Evolutionary conservation across 2,797 vertebrate species (phyloP), one percentile per base, ranked within the genome.

Genomic region (Chaetodon trifasciatus): DNA sequence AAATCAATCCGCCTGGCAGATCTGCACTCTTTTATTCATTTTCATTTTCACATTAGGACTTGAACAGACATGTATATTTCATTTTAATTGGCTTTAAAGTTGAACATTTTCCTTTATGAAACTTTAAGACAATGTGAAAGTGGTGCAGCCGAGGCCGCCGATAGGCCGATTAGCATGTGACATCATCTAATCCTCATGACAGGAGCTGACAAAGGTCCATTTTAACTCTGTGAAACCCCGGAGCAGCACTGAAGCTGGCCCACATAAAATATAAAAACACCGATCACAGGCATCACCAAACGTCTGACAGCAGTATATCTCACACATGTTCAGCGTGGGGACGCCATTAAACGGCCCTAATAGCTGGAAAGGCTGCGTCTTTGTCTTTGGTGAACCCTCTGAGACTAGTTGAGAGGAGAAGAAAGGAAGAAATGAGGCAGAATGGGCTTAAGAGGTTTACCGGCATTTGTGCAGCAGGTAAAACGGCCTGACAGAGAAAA

Each of bases 361-460:
- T 91, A 82, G 88, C 82, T 10, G 57, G 69, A 82, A 74, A 89
- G 83, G 60, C 84, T 82, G 47, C 1, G 23, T 74, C 82, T 91
- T 87, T 89, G 88, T 88, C 83, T 87, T 68, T 5, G 57, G 66
- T 39, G 69, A 78, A 52, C 86, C 92, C 86, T 83, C 66, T 13
- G 85, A 82, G 90, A 77, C 76, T 24, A 28, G 69, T 46, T 44
- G 60, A 62, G 86, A 65, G 75, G 66, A 55, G 56, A 42, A 50
- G 68, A 46, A 70, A 53, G 77, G 70, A 67, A 88, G 79, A 82
- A 83, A 82, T 74, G 78, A 79, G 81, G 89, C 66, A 80, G 83
- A 88, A 74, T 73, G 65, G 78, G 74, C 83, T 91, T 93, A 91
- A 94, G 91, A 94, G 93, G 92, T 94, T 94, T 92, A 90, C 88